A percentile compares a stretch with the other conserved stretches of the same genome.
These are phyloP conservation scores for Mirounga angustirostris DNA, from an alignment of 2,113 vertebrate species.

Conservation along the genomic window DNA sequence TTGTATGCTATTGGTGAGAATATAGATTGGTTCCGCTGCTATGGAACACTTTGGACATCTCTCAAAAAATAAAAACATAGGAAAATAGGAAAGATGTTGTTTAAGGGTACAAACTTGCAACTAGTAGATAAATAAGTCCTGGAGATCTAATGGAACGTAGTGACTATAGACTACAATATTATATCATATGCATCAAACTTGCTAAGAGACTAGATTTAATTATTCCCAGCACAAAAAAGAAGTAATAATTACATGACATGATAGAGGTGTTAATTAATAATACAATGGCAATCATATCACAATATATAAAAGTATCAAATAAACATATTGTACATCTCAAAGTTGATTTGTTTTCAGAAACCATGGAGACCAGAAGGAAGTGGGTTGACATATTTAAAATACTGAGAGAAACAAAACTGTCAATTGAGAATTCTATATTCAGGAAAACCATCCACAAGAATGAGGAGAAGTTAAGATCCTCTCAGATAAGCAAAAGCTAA, in stretches of 20 bases:
- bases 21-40: not conserved
- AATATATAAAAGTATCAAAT: not conserved
- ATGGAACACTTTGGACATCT: not conserved
- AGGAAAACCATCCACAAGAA: not conserved
- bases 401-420: not conserved
- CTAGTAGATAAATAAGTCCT: not conserved
- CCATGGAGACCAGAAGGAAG: not conserved
- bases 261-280: not conserved
- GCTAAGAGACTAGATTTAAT: not conserved
- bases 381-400: not conserved
- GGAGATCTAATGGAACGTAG: not conserved
- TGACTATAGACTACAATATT: not conserved
- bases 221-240: not conserved
- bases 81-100: not conserved
- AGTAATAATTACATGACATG: not conserved
- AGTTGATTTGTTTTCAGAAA: not conserved
- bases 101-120: not conserved
- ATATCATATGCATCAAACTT: not conserved
- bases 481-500: not conserved
- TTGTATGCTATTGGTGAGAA: not conserved
- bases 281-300: not conserved
- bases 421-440: not conserved
- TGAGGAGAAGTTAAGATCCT: not conserved
- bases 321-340: not conserved
- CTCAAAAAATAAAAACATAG: not conserved